These are phyloP conservation scores for Drosophila miranda DNA, from an alignment of 1,140 invertebrate genomes.

Conservation along the genomic window DNA sequence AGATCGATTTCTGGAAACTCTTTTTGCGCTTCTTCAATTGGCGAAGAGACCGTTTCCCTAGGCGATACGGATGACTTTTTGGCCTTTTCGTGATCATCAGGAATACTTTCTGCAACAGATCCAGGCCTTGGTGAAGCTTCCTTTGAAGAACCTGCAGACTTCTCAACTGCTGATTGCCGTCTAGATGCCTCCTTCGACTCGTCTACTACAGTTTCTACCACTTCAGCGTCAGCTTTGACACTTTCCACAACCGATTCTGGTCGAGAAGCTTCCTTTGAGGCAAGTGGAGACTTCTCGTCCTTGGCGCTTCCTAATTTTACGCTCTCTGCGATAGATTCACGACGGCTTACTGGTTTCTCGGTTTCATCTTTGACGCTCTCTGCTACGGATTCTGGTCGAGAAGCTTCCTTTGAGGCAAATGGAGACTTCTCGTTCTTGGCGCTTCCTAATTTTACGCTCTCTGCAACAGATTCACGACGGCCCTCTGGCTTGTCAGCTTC, in stretches of 20 bases:
- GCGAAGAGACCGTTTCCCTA: too few relatives aligned
- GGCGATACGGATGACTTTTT: too few relatives aligned
- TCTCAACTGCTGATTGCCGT: too few relatives aligned
- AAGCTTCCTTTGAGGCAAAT: constrained; percentile 17
- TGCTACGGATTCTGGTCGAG: constrained; percentile 32
- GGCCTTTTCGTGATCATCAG: too few relatives aligned
- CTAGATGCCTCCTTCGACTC: too few relatives aligned
- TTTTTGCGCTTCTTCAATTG: constrained; percentile 38
- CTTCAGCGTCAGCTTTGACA: neutral
- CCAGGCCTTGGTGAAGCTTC: too few relatives aligned
- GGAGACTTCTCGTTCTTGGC: constrained; percentile 15
- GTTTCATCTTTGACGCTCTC: too few relatives aligned
- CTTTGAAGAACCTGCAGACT: too few relatives aligned
- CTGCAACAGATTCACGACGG: constrained; percentile 41
- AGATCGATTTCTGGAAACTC: constrained; percentile 34
- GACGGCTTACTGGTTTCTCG: too few relatives aligned
- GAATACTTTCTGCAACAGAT: too few relatives aligned
- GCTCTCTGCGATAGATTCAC: neutral
- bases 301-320: neutral
- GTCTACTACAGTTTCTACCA: too few relatives aligned
- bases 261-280: neutral
- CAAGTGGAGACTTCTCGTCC: too few relatives aligned
- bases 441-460: constrained; percentile 14
- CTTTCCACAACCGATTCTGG: neutral
- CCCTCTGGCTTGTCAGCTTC: constrained; percentile 29